These are phyloP conservation scores for Rhabdomys pumilio DNA, from an alignment of 2,797 vertebrate genomes.

Conservation along the genomic window DNA sequence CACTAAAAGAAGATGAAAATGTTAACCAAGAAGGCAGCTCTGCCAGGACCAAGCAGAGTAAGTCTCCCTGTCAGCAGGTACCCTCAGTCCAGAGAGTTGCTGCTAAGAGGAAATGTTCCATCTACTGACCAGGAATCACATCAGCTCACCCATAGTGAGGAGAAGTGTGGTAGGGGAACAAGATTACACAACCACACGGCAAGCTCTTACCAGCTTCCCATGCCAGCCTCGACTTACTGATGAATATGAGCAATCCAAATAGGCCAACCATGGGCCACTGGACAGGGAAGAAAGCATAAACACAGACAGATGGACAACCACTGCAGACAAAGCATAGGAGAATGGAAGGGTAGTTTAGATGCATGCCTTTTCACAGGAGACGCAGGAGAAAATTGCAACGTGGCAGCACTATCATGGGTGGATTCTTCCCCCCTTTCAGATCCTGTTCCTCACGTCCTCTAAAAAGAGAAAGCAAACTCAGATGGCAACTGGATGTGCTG, in stretches of 20 bases:
- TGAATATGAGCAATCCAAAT: constrained; percentile 25
- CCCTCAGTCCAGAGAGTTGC: neutral
- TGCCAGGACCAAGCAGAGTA: neutral
- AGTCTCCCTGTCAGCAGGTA: neutral
- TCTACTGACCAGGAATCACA: constrained; percentile 43
- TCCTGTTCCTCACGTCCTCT: neutral
- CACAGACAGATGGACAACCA: neutral
- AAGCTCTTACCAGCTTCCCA: neutral
- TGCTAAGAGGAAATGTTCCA: constrained; percentile 49
- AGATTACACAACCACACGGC: neutral
- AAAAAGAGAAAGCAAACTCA: neutral
- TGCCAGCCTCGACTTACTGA: constrained; percentile 1
- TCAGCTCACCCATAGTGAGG: neutral
- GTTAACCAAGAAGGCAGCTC: constrained; percentile 36
- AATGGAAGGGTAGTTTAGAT: neutral
- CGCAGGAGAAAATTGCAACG: neutral
- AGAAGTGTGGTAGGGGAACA: neutral
- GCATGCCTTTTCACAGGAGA: neutral
- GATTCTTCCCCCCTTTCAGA: neutral
- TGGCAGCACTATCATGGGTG: neutral
- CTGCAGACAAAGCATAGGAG: neutral
- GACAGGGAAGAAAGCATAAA: neutral
- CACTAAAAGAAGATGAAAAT: neutral
- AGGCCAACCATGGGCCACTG: neutral
- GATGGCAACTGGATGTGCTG: neutral